phyloP scores from a whole-genome alignment of 2,888 invertebrate genomes.

The Parasteatoda lunata region DNA sequence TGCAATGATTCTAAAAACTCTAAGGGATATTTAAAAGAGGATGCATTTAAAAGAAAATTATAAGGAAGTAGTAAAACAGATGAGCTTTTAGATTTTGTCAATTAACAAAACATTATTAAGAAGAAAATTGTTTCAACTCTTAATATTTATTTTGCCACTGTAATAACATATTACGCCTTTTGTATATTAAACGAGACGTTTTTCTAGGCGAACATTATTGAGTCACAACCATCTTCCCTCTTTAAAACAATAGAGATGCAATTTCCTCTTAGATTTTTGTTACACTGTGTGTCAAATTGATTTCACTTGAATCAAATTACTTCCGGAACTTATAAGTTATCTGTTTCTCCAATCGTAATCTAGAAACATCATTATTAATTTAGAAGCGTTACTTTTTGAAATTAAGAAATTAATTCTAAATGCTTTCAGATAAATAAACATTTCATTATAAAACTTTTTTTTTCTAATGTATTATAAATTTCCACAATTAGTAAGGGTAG shows the following conservation, averaged over 20 bases:
- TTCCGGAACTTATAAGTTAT: slow-evolving; percentile 56
- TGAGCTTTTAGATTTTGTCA: slow-evolving; percentile 11
- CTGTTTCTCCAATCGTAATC: background rate
- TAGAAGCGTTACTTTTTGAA: slow-evolving; percentile 8
- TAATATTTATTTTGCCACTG: slow-evolving; percentile 12
- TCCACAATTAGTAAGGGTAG: background rate
- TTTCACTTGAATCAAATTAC: slow-evolving; percentile 22
- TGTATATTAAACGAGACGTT: slow-evolving; percentile 15
- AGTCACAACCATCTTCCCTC: slow-evolving; percentile 15
- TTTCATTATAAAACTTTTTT: slow-evolving; percentile 19
- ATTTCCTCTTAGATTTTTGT: slow-evolving; percentile 26
- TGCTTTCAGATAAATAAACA: slow-evolving; percentile 6
- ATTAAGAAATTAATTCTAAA: slow-evolving; percentile 16
- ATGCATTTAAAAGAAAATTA: slow-evolving; percentile 14
- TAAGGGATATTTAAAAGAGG: background rate
- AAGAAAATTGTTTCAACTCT: slow-evolving; percentile 12
- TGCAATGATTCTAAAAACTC: no score
- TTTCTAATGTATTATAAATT: background rate
- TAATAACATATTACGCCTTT: slow-evolving; percentile 6
- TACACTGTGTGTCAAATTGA: slow-evolving; percentile 12
- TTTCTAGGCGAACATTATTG: slow-evolving; percentile 30
- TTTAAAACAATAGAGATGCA: slow-evolving; percentile 29
- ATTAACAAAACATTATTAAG: slow-evolving; percentile 20
- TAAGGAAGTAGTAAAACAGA: slow-evolving; percentile 27
- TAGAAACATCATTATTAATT: slow-evolving; percentile 33